These are phyloP conservation scores for Lagopus muta DNA, from an alignment of 2,113 vertebrate species.

Conservation along the genomic window DNA sequence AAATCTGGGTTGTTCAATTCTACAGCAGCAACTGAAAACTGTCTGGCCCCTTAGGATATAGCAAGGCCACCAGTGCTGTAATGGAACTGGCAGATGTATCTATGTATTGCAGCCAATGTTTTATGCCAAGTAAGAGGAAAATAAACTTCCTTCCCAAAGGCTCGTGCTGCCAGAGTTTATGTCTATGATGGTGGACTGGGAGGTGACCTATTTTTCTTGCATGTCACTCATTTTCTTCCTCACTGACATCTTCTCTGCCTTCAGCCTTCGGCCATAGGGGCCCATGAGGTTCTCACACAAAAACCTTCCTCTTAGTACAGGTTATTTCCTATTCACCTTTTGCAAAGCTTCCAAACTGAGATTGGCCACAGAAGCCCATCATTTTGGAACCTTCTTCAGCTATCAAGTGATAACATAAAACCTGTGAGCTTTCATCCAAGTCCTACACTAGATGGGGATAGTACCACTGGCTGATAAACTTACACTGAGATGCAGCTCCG, in stretches of 20 bases:
- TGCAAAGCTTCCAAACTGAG: not conserved
- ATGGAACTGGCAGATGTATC: not conserved
- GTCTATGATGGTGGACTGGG: not conserved
- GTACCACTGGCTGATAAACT: not conserved
- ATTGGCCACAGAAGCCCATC: not conserved
- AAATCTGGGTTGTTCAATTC: not conserved
- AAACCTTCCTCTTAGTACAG: not conserved
- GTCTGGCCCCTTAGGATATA: not conserved
- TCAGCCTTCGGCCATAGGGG: not conserved
- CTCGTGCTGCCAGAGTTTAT: not conserved
- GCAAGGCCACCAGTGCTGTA: not conserved
- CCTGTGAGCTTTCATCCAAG: not conserved
- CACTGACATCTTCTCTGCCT: not conserved
- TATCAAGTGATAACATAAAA: not conserved
- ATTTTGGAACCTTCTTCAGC: not conserved
- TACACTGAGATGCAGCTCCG: not conserved
- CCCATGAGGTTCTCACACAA: not conserved
- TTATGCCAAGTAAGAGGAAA: not conserved
- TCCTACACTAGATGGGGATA: not conserved
- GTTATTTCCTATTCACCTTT: not conserved
- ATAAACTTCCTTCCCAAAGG: not conserved
- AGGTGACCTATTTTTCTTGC: accelerated
- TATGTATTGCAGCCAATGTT: not conserved
- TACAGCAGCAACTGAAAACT: not conserved
- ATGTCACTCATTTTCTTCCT: not conserved